phyloP scores from a whole-genome alignment of 2,888 invertebrate species.

The Exocentrus adspersus region DNA sequence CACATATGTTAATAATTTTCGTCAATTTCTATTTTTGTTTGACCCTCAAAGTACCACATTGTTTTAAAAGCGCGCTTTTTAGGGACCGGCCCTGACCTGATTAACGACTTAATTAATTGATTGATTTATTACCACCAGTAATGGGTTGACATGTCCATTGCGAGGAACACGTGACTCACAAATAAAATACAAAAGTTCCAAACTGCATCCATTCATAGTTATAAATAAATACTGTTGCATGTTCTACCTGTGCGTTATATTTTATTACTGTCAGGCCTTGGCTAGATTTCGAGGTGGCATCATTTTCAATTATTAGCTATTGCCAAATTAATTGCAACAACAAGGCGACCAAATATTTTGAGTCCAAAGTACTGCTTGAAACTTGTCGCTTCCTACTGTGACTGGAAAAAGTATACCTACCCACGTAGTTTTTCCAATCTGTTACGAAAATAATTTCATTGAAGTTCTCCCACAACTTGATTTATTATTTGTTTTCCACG shows the following conservation, averaged over 20 bases:
- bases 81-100: slow-evolving; percentile 1
- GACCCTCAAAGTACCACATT: neutral
- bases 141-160: slow-evolving; percentile 10
- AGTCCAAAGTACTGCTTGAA: neutral
- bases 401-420: too few relatives aligned
- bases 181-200: neutral
- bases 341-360: neutral
- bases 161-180: neutral
- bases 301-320: neutral
- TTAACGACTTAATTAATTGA: slow-evolving; percentile 5
- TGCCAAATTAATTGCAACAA: too few relatives aligned
- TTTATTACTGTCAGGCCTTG: neutral
- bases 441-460: too few relatives aligned
- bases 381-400: neutral
- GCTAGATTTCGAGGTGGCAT: neutral
- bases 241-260: too few relatives aligned
- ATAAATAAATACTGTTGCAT: too few relatives aligned
- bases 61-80: neutral
- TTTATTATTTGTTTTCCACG: neutral
- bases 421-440: too few relatives aligned
- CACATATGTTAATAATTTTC: too few relatives aligned
- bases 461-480: neutral
- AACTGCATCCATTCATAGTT: neutral
- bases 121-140: slow-evolving; percentile 19
- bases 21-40: too few relatives aligned